These are phyloP conservation scores for Rhinophrynus dorsalis DNA, from an alignment of 2,797 vertebrate species.

Conservation along the genomic window DNA sequence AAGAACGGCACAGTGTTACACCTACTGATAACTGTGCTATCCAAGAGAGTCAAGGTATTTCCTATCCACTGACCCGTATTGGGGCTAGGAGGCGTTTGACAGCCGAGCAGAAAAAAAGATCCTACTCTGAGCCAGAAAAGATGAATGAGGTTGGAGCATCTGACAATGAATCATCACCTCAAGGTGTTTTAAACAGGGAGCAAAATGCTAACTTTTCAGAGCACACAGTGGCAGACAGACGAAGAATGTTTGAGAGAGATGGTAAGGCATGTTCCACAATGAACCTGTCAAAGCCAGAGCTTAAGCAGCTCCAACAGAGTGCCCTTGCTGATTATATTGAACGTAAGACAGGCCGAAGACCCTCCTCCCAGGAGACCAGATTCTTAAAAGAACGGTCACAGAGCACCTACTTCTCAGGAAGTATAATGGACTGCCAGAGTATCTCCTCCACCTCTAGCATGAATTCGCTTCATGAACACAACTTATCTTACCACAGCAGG, in stretches of 20 bases:
- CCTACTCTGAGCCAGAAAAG: conserved; percentile 92
- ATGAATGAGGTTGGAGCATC: conserved; percentile 88
- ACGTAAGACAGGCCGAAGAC: conserved; percentile 78
- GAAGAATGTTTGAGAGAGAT: conserved; percentile 84
- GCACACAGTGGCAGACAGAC: conserved; percentile 80
- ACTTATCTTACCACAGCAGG: conserved; percentile 47
- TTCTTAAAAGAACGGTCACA: conserved; percentile 65
- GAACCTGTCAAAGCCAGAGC: conserved; percentile 72
- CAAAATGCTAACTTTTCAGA: conserved; percentile 69
- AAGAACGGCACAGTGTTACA: conserved; percentile 79
- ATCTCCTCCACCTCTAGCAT: conserved; percentile 80
- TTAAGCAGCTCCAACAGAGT: conserved; percentile 87
- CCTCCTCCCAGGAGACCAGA: conserved; percentile 59
- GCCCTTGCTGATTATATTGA: conserved; percentile 86
- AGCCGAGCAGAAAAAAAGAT: conserved; percentile 86
- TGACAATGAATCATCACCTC: conserved; percentile 59
- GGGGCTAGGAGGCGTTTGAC: conserved; percentile 84
- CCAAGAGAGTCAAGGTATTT: conserved; percentile 50
- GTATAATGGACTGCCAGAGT: conserved; percentile 67
- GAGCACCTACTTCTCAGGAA: conserved; percentile 67
- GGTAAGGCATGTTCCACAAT: conserved; percentile 65
- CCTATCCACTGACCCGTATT: conserved; percentile 68
- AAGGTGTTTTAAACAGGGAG: conserved; percentile 61
- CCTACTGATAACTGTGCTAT: conserved; percentile 58
- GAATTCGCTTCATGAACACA: conserved; percentile 81